Evolutionary conservation across 1,140 invertebrate genomes (phyloP), one percentile per base, ranked within the genome.

Genomic region (Trissolcus basalis): DNA sequence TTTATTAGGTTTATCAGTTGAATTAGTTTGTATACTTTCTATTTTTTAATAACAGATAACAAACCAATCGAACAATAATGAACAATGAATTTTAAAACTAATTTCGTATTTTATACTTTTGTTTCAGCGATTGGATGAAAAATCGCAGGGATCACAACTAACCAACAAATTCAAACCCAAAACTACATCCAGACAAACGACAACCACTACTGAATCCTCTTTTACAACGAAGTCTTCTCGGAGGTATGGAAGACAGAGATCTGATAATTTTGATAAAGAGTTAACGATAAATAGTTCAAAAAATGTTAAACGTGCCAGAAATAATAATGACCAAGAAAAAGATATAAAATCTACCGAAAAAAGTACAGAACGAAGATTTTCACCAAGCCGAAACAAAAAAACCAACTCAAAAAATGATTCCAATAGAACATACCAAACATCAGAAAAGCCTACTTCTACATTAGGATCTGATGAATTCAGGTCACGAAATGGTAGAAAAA

Each of bases 401-500:
- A 44, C 47, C 11, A 39, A 33, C 16, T 63, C 19, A 10, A 51
- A 35, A 5, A 58, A 45, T 12, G 48, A 54, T 48, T 1, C n/a
- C 0, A 49, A 67, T 9, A 51, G 1, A n/a, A 54, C 51, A 14
- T n/a, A 11, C 4, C 59, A 44, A 55, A 68, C 47, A 6, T 72
- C 68, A 11, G 74, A 76, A 0, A 65, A 80, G 0, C 71, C 80
- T 0, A 60, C 77, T 7, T 79, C 79, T 50, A 61, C 77, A 0
- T 65, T 56, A 0, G 56, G 58, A 9, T 69, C 79, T 0, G 78
- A 82, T 11, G 16, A 48, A 0, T 59, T 72, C 0, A 80, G 81
- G 32, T 81, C 77, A 0, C 80, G 82, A 77, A 82, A 80, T 0
- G 84, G 83, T 7, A 74, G 86, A 27, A 86, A 86, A 59, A 81